These are phyloP conservation scores for Coranthus polyacanthus DNA, from an alignment of 2,797 vertebrate species.

Conservation along the genomic window DNA sequence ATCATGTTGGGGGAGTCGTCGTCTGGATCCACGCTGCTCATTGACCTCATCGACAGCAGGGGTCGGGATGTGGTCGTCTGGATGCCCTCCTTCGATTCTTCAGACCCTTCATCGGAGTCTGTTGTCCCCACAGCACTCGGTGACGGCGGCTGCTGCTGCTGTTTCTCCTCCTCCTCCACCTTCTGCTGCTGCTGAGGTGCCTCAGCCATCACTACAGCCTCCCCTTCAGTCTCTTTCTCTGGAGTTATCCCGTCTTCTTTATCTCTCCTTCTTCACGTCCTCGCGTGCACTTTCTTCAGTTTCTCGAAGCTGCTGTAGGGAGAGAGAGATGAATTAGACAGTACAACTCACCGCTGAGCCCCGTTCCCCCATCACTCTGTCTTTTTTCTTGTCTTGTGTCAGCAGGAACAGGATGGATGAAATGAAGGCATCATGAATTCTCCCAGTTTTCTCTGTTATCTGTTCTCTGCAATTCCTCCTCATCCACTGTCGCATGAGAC, in stretches of 20 bases:
- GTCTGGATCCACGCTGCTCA: conserved; percentile 88
- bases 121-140: conserved; percentile 21
- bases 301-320: conserved; percentile 30
- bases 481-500: conserved; percentile 29
- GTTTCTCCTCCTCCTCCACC: conserved; percentile 25
- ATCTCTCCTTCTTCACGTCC: conserved; percentile 32
- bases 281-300: conserved; percentile 36
- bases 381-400: conserved; percentile 40
- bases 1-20: conserved; percentile 98
- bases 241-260: conserved; percentile 54
- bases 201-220: conserved; percentile 71
- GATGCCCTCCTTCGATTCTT: conserved; percentile 51
- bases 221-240: conserved; percentile 21
- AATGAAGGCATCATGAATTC: conserved; percentile 51
- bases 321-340: conserved; percentile 50
- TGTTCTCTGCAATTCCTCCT: conserved; percentile 14
- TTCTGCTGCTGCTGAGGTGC: conserved; percentile 63
- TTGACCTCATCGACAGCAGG: conserved; percentile 75
- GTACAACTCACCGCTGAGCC: conserved; percentile 32
- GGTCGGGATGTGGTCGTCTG: conserved; percentile 41
- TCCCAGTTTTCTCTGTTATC: conserved; percentile 38
- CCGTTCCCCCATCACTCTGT: conserved; percentile 34
- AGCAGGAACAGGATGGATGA: conserved; percentile 59
- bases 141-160: conserved; percentile 32
- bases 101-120: conserved; percentile 37